phyloP scores from a whole-genome alignment of 2,888 invertebrate species.

The Leptopilina drosophilae region DNA sequence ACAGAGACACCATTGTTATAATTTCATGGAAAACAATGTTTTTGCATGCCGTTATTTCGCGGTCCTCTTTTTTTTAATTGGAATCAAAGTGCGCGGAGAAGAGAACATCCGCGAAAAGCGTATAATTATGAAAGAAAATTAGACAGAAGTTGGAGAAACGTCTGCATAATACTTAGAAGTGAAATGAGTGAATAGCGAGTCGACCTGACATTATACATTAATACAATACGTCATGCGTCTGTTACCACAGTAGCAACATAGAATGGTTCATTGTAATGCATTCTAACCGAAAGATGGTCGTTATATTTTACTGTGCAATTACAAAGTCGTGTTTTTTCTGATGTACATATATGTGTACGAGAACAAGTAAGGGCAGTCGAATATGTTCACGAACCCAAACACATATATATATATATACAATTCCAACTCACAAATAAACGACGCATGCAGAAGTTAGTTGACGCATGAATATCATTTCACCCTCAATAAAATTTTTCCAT shows the following conservation, averaged over 20 bases:
- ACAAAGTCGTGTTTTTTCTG: slow-evolving; percentile 16
- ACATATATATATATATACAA: background rate
- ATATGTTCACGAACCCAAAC: slow-evolving; percentile 8
- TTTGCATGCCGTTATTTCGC: slow-evolving; percentile 32
- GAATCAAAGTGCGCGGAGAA: slow-evolving; percentile 34
- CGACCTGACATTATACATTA: slow-evolving; percentile 33
- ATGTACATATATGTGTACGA: slow-evolving; percentile 4
- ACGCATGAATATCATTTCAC: slow-evolving; percentile 7
- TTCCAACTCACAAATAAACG: slow-evolving; percentile 10
- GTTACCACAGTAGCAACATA: slow-evolving; percentile 31
- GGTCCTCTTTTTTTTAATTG: slow-evolving; percentile 23
- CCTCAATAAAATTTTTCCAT: slow-evolving; percentile 14
- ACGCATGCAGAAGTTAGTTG: background rate
- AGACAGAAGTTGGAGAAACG: slow-evolving; percentile 27
- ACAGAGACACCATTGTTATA: slow-evolving; percentile 8
- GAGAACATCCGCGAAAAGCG: slow-evolving; percentile 37
- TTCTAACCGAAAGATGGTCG: slow-evolving; percentile 27
- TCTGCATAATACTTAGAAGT: slow-evolving; percentile 14
- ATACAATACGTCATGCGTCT: slow-evolving; percentile 24
- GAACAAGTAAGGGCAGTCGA: background rate
- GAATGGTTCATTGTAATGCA: slow-evolving; percentile 27
- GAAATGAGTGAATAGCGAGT: slow-evolving; percentile 27
- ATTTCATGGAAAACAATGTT: slow-evolving; percentile 32
- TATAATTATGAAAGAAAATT: slow-evolving; percentile 36
- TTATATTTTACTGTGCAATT: slow-evolving; percentile 25